Conservation (phyloP, 30 jellyfish, hydroid and myxozoan genomes). For the Aurelia aurita complex sp. Pacific region DNA sequence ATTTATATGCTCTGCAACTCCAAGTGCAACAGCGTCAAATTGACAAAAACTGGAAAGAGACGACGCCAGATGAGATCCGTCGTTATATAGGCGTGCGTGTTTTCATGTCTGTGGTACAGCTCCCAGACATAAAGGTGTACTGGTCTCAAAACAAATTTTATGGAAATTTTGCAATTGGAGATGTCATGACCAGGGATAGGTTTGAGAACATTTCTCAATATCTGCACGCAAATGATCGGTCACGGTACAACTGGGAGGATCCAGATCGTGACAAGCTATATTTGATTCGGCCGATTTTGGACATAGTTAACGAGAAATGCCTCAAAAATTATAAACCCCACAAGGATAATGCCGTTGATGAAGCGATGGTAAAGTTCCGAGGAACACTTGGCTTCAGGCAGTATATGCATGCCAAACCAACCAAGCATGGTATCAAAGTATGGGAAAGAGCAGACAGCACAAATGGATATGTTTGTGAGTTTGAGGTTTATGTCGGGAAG, state of each 20-base stretch:
- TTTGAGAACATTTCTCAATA: slow-evolving; percentile 1
- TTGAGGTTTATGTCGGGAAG: no score
- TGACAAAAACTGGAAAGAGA: neutral
- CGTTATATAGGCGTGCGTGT: neutral
- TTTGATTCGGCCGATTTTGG: neutral
- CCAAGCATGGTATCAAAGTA: neutral
- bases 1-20: no score
- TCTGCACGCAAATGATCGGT: slow-evolving; percentile 15
- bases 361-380: neutral
- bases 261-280: neutral
- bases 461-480: no score
- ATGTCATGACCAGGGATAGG: neutral
- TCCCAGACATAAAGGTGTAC: slow-evolving; percentile 9
- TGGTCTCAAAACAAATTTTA: neutral
- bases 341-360: neutral
- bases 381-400: neutral
- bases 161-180: neutral
- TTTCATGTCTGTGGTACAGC: neutral
- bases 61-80: neutral
- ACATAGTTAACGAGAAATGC: neutral
- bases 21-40: neutral
- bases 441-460: no score
- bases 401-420: neutral
- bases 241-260: neutral
- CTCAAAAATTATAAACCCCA: neutral